phyloP scores from a whole-genome alignment of 2,888 invertebrate species.

The Mycalesis mineus region DNA sequence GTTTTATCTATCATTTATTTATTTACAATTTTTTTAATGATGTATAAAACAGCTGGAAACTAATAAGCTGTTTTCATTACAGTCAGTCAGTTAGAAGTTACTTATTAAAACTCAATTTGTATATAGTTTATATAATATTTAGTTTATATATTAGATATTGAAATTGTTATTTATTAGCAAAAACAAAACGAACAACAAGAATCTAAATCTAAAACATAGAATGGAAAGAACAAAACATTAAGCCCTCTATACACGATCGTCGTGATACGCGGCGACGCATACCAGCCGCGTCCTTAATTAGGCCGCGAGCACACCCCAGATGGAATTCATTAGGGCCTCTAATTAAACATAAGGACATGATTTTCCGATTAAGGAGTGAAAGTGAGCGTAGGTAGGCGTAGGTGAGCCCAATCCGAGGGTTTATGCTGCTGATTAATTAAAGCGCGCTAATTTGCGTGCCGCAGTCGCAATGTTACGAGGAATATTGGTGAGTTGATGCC shows the following conservation, averaged over 20 bases:
- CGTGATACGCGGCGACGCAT: constrained; percentile 29
- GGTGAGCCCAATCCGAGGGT: constrained; percentile 39
- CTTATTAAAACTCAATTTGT: too few species aligned
- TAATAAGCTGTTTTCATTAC: too few species aligned
- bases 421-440: constrained; percentile 53
- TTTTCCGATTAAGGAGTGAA: constrained; percentile 57
- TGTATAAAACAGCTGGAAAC: too few species aligned
- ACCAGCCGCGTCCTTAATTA: constrained; percentile 50
- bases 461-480: constrained; percentile 12
- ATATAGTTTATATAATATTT: too few species aligned
- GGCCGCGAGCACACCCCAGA: constrained; percentile 49
- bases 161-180: too few species aligned
- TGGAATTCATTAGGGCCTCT: constrained; percentile 63
- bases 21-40: too few species aligned
- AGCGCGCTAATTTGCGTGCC: constrained; percentile 35
- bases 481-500: background rate
- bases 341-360: constrained; percentile 68
- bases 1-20: too few species aligned
- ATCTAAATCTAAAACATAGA: background rate
- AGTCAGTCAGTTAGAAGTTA: too few species aligned
- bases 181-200: too few species aligned
- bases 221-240: constrained; percentile 17
- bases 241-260: constrained; percentile 14
- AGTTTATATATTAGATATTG: too few species aligned
- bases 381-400: constrained; percentile 56